Evolutionary conservation across 2,888 invertebrate species (phyloP), one percentile per base, ranked within the genome.

Genomic region (Synanthedon vespiformis): DNA sequence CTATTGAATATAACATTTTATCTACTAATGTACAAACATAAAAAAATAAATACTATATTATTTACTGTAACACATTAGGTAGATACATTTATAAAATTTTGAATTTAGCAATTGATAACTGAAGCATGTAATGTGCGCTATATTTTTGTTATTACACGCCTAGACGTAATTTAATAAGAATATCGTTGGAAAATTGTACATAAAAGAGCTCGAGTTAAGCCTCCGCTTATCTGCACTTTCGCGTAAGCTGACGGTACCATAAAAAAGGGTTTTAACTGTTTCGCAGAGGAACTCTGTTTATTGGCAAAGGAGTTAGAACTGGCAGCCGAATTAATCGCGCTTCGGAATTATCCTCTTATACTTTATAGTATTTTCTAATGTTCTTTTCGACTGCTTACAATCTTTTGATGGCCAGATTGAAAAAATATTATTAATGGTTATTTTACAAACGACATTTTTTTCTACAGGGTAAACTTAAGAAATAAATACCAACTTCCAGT

Each of bases 231-330:
- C 65, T 66, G 66, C 69, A 64, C 66, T 65, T 58, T 60, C 34
- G 68, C 60, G 64, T 60, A 56, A 64, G 63, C 62, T 60, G 61
- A 63, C 58, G 60, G 61, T 54, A 55, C 62, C 61, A 64, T 72
- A 67, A 70, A 72, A 34, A 72, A 70, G 63, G 65, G 60, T 64
- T 65, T 67, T 61, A 64, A 60, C 63, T 51, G 65, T 69, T 67
- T 62, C 61, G 57, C 63, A 62, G 55, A 58, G 64, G 64, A 68
- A 65, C 64, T 58, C 59, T 59, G 68, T 65, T 70, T 74, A 77
- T 74, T 72, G 70, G 73, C 63, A 68, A 72, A 71, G 67, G 72
- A 71, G 69, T 77, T 75, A 70, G 61, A 58, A 58, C 51, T 60
- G 64, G 57, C 56, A 40, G 48, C 54, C 53, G 74, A 72, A 70